phyloP scores from a whole-genome alignment of 2,888 invertebrate genomes.

The Neuroscelio doddi region DNA sequence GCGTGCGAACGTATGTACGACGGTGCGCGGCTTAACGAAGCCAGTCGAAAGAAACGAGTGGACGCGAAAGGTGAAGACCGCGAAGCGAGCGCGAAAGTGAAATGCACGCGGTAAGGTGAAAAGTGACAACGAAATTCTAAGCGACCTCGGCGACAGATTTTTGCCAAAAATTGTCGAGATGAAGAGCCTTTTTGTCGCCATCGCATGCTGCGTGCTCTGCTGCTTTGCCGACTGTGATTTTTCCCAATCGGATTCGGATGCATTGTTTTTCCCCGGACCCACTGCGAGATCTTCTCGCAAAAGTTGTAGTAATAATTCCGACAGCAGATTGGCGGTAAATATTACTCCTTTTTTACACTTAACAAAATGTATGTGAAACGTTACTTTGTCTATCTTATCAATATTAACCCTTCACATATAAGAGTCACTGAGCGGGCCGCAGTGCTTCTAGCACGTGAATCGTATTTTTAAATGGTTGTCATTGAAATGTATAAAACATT shows the following conservation, averaged over 20 bases:
- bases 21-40: slow-evolving; percentile 18
- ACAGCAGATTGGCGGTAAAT: slow-evolving; percentile 47
- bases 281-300: neutral
- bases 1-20: slow-evolving; percentile 16
- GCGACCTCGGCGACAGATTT: neutral
- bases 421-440: too few species aligned
- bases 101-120: slow-evolving; percentile 20
- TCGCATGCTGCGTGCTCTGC: slow-evolving; percentile 32
- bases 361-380: too few species aligned
- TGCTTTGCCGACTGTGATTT: neutral
- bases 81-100: slow-evolving; percentile 24
- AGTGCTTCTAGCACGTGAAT: too few species aligned
- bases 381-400: too few species aligned
- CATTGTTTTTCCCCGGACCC: slow-evolving; percentile 50
- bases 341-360: too few species aligned
- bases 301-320: neutral
- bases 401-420: too few species aligned
- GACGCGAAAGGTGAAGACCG: slow-evolving; percentile 15
- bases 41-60: slow-evolving; percentile 37
- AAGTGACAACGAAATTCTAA: slow-evolving; percentile 2
- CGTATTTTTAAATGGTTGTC: too few species aligned
- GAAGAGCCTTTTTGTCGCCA: slow-evolving; percentile 32
- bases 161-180: slow-evolving; percentile 17
- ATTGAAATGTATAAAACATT: too few species aligned
- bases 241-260: slow-evolving; percentile 44